Conservation (phyloP, 2,113 vertebrate species). For the Apus apus region DNA sequence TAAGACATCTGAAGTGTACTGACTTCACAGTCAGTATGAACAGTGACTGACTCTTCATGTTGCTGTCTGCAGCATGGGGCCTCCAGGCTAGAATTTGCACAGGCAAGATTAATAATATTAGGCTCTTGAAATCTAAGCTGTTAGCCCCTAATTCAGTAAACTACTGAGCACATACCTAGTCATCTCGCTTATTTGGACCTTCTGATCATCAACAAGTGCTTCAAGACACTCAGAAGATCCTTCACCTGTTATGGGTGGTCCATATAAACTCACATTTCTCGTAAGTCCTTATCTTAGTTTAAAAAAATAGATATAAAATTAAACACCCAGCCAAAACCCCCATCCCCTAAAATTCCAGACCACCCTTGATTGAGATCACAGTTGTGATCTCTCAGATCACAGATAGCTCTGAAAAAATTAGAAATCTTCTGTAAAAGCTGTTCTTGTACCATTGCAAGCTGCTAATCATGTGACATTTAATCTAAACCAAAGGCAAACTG, state of each 20-base stretch:
- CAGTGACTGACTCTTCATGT: neutral
- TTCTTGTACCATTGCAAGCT: neutral
- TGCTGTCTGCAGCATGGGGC: neutral
- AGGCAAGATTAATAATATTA: neutral
- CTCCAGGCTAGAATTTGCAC: neutral
- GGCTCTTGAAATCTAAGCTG: neutral
- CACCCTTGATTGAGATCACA: accelerated
- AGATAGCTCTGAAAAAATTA: neutral
- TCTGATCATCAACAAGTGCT: neutral
- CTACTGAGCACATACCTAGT: neutral
- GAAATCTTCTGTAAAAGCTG: neutral
- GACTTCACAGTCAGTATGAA: neutral
- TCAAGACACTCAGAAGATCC: neutral
- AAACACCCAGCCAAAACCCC: accelerated
- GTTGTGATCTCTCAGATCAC: neutral
- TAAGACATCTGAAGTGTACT: neutral
- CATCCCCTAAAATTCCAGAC: neutral
- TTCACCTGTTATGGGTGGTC: neutral
- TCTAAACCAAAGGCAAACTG: constrained; percentile 31
- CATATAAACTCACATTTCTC: neutral
- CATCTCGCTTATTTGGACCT: neutral
- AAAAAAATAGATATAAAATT: neutral
- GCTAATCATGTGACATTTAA: neutral
- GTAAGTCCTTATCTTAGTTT: neutral
- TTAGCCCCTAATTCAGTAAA: neutral